phyloP scores from a whole-genome alignment of 2,113 vertebrate species.

The Quiscalus mexicanus region DNA sequence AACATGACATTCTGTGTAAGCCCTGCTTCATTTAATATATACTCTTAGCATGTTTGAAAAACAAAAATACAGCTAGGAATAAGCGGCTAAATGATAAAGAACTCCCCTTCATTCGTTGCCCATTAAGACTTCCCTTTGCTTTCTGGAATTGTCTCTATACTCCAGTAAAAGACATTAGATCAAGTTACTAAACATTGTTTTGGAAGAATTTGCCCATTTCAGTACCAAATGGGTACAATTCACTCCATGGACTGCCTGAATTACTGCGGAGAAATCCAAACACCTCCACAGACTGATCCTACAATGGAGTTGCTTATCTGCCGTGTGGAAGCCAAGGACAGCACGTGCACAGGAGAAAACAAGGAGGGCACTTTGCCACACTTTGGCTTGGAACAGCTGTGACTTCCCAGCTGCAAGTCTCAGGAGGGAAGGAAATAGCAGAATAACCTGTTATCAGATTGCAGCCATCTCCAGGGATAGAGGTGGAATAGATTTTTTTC shows the following conservation, averaged over 20 bases:
- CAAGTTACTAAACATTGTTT: neutral
- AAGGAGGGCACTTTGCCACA: neutral
- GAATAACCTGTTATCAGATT: neutral
- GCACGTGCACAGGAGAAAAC: neutral
- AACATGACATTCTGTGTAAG: neutral
- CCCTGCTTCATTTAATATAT: neutral
- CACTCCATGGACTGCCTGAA: neutral
- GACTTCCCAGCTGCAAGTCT: neutral
- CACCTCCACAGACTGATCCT: rapidly evolving
- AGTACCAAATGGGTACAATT: neutral
- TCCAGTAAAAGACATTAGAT: neutral
- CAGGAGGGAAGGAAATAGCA: neutral
- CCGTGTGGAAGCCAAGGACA: neutral
- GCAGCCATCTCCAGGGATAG: neutral
- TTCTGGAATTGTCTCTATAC: neutral
- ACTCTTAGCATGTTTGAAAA: neutral
- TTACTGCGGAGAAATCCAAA: neutral
- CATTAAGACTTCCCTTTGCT: neutral
- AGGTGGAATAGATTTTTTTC: neutral
- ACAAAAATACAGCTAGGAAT: neutral
- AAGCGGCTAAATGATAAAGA: neutral
- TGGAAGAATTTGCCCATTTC: neutral
- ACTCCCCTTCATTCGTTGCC: neutral
- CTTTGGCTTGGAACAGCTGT: neutral
- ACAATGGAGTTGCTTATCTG: rapidly evolving